Evolutionary conservation across 2,888 invertebrate species (phyloP).

Genomic region (Trichacis sp.): DNA sequence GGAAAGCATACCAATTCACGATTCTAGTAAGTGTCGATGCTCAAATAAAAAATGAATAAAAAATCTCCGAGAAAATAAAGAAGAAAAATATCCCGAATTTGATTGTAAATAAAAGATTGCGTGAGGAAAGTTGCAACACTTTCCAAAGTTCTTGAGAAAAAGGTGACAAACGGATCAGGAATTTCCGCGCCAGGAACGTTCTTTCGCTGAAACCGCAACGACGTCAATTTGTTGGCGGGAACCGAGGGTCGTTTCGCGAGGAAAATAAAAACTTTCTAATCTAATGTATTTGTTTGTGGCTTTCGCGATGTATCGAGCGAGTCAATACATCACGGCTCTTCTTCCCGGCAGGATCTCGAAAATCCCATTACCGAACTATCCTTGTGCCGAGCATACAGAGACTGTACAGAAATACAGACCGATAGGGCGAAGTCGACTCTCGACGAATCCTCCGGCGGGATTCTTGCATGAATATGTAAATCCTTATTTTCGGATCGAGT

Average conservation of each 20-base stretch:
- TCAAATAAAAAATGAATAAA: too few species aligned
- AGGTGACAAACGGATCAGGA: constrained; percentile 40
- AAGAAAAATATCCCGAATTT: not conserved
- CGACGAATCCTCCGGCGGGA: constrained; percentile 55
- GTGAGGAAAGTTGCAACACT: constrained; percentile 9
- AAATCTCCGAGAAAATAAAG: too few species aligned
- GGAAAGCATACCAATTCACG: constrained; percentile 55
- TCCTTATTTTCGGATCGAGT: constrained; percentile 69
- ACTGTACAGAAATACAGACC: constrained; percentile 44
- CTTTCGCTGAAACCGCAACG: constrained; percentile 31
- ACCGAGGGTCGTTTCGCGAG: constrained; percentile 32
- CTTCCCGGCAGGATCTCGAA: constrained; percentile 50
- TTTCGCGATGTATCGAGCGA: constrained; percentile 42
- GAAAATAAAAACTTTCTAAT: constrained; percentile 47
- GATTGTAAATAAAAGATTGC: not conserved
- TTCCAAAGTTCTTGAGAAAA: constrained; percentile 32
- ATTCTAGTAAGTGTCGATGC: constrained; percentile 11
- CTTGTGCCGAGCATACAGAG: constrained; percentile 49
- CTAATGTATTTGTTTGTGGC: constrained; percentile 44
- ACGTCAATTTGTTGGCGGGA: constrained; percentile 40
- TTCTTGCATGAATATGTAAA: constrained; percentile 69
- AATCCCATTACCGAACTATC: constrained; percentile 66
- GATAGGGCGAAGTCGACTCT: constrained; percentile 53
- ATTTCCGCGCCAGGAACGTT: constrained; percentile 23
- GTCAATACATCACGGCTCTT: constrained; percentile 47